Conservation (phyloP, 2,797 vertebrate genomes). For the Naso thynnoides region DNA sequence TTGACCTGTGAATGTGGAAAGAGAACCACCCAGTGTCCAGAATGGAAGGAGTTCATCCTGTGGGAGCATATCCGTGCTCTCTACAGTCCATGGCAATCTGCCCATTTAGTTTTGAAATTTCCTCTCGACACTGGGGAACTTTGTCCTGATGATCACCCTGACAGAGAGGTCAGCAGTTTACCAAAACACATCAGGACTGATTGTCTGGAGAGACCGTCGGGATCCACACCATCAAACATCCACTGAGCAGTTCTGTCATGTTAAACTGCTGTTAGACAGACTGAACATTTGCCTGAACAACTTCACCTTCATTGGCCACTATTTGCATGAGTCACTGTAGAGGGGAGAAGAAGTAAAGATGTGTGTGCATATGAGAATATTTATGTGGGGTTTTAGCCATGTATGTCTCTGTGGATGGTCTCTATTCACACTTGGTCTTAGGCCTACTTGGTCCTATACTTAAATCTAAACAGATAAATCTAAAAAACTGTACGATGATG, state of each 20-base stretch:
- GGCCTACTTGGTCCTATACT: no score
- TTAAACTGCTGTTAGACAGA: no score
- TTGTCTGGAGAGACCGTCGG: background rate
- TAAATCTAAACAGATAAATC: no score
- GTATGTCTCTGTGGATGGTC: no score
- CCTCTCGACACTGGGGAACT: slow-evolving; percentile 1
- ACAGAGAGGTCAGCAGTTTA: slow-evolving; percentile 5
- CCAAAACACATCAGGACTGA: slow-evolving; percentile 21
- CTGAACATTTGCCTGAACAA: no score
- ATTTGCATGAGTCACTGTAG: no score
- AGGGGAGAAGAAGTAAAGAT: no score
- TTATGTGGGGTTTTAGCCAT: no score
- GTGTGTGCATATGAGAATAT: no score
- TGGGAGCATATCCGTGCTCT: slow-evolving; percentile 16
- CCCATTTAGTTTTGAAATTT: slow-evolving; percentile 15
- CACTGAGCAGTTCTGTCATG: background rate
- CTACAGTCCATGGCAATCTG: slow-evolving; percentile 11
- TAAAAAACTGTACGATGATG: no score
- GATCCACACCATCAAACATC: background rate
- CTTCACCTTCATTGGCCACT: no score
- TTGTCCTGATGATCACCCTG: background rate
- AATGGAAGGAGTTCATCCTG: slow-evolving; percentile 17
- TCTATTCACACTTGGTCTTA: no score
- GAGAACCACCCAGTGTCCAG: slow-evolving; percentile 10
- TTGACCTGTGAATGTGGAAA: slow-evolving; percentile 10